Base-by-base conservation (phyloP, 2,797 vertebrate genomes). In the Hephaestus fuliginosus region DNA sequence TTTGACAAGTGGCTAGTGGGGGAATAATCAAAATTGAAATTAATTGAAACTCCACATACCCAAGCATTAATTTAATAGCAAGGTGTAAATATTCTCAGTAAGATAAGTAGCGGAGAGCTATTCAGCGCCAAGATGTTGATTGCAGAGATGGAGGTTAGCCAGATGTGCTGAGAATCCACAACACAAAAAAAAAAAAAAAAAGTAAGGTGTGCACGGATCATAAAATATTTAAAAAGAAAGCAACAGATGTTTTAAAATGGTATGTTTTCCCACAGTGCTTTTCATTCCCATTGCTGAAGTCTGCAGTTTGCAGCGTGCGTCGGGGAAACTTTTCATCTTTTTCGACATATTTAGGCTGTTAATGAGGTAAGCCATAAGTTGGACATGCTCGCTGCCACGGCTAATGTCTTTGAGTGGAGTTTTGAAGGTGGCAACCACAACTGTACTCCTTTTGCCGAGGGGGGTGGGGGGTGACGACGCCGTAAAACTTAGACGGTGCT, bases 351-450 rank as follows among this genome's bases (percentile, higher is more conserved):
- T 84, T 73, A 28, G 25, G 36, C n/a, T 52, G 52, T 64, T 81
- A 76, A 89, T 88, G 78, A 79, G 67, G 61, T 49, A 18, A 22
- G 66, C 61, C 56, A 2, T 49, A 28, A 81, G 76, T 60, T 55
- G 76, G 67, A 68, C 75, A 46, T 66, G 70, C 69, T 74, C 44
- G 73, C 74, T 62, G 57, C 75, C 65, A n/a, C 17, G 53, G 83
- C 74, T 83, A 22, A 84, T 79, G 88, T 83, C 85, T 92, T 91
- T 89, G 84, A 91, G 76, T 72, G 69, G 86, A 89, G 75, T 91
- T 92, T 88, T 92, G 83, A 94, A 92, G 91, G 92, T 88, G 89
- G 85, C 60, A 55, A 76, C 82, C 67, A 69, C 66, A 72, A 89
- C 86, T 69, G 74, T 74, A 78, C 78, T 80, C 78, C 69, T 33